Evolutionary conservation across 1,140 invertebrate genomes (phyloP).

Genomic region (Megalonaias nervosa): DNA sequence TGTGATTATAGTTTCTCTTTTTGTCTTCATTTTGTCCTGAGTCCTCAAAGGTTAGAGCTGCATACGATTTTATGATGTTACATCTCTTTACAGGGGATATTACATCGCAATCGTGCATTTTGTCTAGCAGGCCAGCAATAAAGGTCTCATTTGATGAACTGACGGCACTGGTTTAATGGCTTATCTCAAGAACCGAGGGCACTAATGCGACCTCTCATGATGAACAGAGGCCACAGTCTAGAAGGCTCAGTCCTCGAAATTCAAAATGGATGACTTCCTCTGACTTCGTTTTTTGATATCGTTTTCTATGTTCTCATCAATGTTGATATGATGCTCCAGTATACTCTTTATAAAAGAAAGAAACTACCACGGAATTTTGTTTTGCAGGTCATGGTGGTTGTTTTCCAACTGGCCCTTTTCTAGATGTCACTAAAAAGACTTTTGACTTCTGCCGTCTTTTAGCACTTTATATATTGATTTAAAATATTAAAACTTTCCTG

Average conservation of each 20-base stretch:
- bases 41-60: conserved; percentile 8
- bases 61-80: conserved; percentile 17
- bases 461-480: conserved; percentile 41
- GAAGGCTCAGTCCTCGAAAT: not conserved
- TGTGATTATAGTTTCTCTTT: conserved; percentile 17
- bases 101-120: conserved; percentile 17
- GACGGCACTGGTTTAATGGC: no score
- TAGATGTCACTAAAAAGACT: conserved; percentile 26
- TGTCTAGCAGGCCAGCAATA: conserved; percentile 2
- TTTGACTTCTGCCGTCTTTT: conserved; percentile 16
- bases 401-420: conserved; percentile 11
- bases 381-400: conserved; percentile 5
- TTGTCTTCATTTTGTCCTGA: conserved; percentile 14
- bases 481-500: conserved; percentile 36
- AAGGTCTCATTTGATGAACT: not conserved
- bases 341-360: conserved; percentile 20
- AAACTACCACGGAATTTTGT: conserved; percentile 29
- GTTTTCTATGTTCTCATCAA: not conserved
- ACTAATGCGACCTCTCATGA: no score
- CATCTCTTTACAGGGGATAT: conserved; percentile 12
- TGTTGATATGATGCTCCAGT: conserved; percentile 19
- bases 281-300: not conserved
- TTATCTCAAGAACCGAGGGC: no score
- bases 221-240: no score
- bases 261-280: not conserved